Percentiles rank a stretch among this genome's conserved stretches.
These are phyloP conservation scores for Neria commutata DNA, from an alignment of 2,888 invertebrate species.

Conservation along the genomic window DNA sequence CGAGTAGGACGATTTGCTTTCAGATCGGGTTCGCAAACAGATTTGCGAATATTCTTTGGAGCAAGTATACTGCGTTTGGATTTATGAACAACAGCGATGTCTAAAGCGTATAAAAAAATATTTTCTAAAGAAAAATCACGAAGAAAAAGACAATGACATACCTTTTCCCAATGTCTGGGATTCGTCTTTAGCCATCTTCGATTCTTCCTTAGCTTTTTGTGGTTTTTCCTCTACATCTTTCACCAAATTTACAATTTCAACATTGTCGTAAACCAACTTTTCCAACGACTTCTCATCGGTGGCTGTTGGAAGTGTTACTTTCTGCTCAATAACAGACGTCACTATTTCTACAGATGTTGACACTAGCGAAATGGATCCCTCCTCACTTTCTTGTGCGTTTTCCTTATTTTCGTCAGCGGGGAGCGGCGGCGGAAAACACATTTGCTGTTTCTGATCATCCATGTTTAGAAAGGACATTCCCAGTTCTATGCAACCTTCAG, in stretches of 20 bases:
- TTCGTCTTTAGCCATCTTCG: constrained; percentile 34
- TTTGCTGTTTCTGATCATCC: constrained; percentile 22
- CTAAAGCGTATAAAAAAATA: neutral
- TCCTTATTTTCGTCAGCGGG: constrained; percentile 47
- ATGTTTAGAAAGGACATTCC: constrained; percentile 30
- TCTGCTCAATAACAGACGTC: constrained; percentile 40
- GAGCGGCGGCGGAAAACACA: no score
- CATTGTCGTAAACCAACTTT: constrained; percentile 11
- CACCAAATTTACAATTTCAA: no score
- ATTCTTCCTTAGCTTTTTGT: constrained; percentile 14
- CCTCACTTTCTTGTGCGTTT: constrained; percentile 38
- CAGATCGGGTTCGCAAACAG: constrained; percentile 33
- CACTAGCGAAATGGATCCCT: constrained; percentile 33
- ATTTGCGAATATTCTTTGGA: constrained; percentile 5
- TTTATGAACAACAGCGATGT: neutral
- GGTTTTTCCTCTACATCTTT: neutral
- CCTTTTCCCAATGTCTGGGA: no score
- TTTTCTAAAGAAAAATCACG: neutral
- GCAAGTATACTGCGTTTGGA: neutral
- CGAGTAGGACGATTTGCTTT: constrained; percentile 33
- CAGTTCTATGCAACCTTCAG: constrained; percentile 28
- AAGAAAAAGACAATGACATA: no score
- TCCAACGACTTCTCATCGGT: constrained; percentile 32
- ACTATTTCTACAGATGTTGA: constrained; percentile 38
- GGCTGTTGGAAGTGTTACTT: constrained; percentile 32